phyloP scores from a whole-genome alignment of 2,888 invertebrate species.

The Pseudococcus viburni region DNA sequence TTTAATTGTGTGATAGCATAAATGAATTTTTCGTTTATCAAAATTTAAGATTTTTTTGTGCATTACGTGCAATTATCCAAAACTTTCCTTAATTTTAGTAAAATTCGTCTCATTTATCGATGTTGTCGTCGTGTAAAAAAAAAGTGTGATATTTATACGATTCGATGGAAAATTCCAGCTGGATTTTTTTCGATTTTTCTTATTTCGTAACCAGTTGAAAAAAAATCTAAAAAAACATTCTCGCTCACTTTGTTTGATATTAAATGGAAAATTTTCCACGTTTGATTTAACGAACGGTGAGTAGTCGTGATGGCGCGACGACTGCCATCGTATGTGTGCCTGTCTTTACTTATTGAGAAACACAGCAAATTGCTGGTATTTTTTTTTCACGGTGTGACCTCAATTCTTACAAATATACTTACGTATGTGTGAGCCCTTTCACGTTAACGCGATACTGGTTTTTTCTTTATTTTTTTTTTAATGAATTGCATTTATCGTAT shows the following conservation, averaged over 20 bases:
- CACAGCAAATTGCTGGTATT: slow-evolving; percentile 2
- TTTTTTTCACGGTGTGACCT: slow-evolving; percentile 46
- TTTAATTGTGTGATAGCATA: slow-evolving; percentile 22
- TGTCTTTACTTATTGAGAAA: slow-evolving; percentile 3
- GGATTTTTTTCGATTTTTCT: neutral
- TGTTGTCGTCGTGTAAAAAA: neutral
- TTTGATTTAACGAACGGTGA: slow-evolving; percentile 5
- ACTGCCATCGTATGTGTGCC: neutral
- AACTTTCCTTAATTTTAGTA: slow-evolving; percentile 45
- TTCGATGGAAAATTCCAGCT: neutral
- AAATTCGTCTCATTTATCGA: neutral
- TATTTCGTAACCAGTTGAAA: neutral
- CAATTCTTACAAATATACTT: slow-evolving; percentile 20
- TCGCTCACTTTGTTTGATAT: neutral
- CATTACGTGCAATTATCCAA: slow-evolving; percentile 17
- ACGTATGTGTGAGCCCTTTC: neutral
- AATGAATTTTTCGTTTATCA: neutral
- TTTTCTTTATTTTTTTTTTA: slow-evolving; percentile 37
- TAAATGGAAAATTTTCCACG: slow-evolving; percentile 12
- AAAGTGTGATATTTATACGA: neutral
- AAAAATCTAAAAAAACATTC: neutral
- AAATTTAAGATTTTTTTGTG: neutral
- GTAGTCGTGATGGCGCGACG: neutral
- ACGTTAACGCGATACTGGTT: slow-evolving; percentile 27
- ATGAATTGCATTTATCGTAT: slow-evolving; percentile 37